Base-by-base conservation (phyloP, 2,888 invertebrate species). In the Ophion obscuratus region DNA sequence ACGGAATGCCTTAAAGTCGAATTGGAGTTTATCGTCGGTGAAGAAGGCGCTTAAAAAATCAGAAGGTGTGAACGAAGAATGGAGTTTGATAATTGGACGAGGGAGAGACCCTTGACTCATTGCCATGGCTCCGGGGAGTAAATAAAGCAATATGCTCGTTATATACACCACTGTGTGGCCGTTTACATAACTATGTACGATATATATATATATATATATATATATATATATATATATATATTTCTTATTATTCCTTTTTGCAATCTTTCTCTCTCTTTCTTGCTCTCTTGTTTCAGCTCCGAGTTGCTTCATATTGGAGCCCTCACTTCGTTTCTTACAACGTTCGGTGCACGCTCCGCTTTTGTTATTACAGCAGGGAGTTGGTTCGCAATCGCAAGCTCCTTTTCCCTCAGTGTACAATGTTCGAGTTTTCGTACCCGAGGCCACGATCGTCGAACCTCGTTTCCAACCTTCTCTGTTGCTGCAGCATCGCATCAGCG, bases 31-130 rank as follows among this genome's bases (percentile, higher is more conserved):
- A 36, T 73, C 59, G 36, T 73, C 36, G 36, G 59, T 24, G 62
- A 36, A 62, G 71, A 20, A 68, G 36, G 14, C 20, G 47, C 14
- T 61, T 27, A 5, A 27, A 17, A 44, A 79, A 47, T 36, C 31
- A 47, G 75, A 67, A 31, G 64, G 57, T 66, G 11, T 17, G 62
- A n/a, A 44, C 31, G 71, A 78, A 83, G 36, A 64, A 20, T n/a
- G 24, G 47, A 31, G 73, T 85, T 88, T 83, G 75, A 82, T 85
- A 85, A 87, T 87, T 88, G 82, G 83, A 85, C 73, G 67, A 53
- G 53, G 66, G 31, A 70, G 67, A 67, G 85, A 85, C 87, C 87
- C 81, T 86, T 88, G 81, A 81, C 83, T 80, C 81, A 79, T 70
- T 27, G 44, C 57, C 61, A 70, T 40, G 53, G 27, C 40, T 68